Conservation (phyloP, 1,140 invertebrate species). For the Drosophila elegans region DNA sequence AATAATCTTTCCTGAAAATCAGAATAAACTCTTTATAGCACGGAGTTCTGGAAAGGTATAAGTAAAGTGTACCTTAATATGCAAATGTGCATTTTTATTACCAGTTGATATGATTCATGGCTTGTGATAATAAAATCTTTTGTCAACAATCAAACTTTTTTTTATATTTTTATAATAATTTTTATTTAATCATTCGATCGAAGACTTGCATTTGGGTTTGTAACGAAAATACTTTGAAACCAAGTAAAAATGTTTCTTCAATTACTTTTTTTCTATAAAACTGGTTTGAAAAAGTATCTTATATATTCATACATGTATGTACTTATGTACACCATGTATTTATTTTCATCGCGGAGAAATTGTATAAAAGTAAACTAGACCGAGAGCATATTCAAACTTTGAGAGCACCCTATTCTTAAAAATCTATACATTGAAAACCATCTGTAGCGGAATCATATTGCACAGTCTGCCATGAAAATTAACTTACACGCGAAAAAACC, state of each 20-base stretch:
- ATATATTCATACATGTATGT: no score
- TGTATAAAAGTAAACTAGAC: not conserved
- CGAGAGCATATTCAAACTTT: not conserved
- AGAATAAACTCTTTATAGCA: not conserved
- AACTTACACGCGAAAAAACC: constrained; percentile 15
- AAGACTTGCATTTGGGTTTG: no score
- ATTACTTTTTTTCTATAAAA: no score
- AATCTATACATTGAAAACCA: constrained; percentile 1
- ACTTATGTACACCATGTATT: not conserved
- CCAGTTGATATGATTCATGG: no score
- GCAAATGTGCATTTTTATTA: not conserved
- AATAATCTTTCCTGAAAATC: not conserved
- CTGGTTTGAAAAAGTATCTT: no score
- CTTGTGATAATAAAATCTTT: no score
- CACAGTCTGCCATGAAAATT: not conserved
- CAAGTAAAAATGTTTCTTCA: no score
- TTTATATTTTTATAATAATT: no score
- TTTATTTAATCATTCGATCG: no score
- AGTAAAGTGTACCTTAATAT: not conserved
- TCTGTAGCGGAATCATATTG: not conserved
- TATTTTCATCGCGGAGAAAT: not conserved
- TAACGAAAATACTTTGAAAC: no score
- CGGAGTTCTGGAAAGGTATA: not conserved
- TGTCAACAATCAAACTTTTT: no score
- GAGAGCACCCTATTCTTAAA: not conserved